Conservation (phyloP, 2,888 invertebrate species). For the Catocala fraxini region DNA sequence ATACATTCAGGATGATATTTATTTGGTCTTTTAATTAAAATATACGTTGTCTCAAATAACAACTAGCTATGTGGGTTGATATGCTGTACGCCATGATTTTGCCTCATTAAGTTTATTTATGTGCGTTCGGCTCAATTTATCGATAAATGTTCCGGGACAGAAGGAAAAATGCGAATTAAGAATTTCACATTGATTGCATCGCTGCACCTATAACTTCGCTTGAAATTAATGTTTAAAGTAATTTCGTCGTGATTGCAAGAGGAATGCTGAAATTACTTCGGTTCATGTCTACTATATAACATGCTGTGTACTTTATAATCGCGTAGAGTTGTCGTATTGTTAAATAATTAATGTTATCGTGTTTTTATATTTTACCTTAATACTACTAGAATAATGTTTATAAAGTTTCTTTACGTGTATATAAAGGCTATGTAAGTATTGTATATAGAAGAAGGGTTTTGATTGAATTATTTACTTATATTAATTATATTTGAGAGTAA, state of each 20-base stretch:
- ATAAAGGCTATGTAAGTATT: too few relatives aligned
- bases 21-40: constrained; percentile 59
- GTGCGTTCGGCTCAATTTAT: constrained; percentile 73
- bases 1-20: constrained; percentile 45
- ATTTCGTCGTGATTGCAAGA: constrained; percentile 41
- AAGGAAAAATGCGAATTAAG: constrained; percentile 70
- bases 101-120: constrained; percentile 81
- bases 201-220: constrained; percentile 66
- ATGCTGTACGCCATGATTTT: constrained; percentile 69
- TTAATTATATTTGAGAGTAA: too few relatives aligned
- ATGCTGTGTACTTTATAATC: too few relatives aligned
- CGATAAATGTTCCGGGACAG: constrained; percentile 71
- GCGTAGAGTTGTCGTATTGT: too few relatives aligned
- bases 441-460: too few relatives aligned
- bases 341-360: too few relatives aligned
- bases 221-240: constrained; percentile 45
- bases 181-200: constrained; percentile 77
- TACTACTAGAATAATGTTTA: too few relatives aligned
- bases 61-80: constrained; percentile 58
- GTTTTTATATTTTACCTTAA: too few relatives aligned
- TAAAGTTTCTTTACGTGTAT: too few relatives aligned
- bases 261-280: constrained; percentile 8
- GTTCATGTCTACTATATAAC: not conserved
- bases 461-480: too few relatives aligned
- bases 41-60: constrained; percentile 56